phyloP scores from a whole-genome alignment of 2,797 vertebrate genomes.

The Acridotheres tristis region DNA sequence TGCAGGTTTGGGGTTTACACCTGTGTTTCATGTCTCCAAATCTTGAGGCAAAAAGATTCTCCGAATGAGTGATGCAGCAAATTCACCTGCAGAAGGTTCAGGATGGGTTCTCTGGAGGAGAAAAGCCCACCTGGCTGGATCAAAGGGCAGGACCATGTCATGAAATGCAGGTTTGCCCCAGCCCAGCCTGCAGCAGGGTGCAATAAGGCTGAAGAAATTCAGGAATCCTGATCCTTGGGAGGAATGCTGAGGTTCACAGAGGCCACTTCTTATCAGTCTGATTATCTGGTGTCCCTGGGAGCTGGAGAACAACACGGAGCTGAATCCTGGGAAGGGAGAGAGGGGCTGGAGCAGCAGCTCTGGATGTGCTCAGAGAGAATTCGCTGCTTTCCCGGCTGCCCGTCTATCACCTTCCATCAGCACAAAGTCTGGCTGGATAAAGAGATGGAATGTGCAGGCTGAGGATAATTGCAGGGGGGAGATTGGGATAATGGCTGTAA shows the following conservation, averaged over 20 bases:
- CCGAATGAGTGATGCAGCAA: not conserved
- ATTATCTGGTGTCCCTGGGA: not conserved
- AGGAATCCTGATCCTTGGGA: not conserved
- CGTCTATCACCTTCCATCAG: slow-evolving; percentile 37
- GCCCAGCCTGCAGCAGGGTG: not conserved
- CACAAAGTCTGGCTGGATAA: not conserved
- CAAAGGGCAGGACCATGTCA: accelerated
- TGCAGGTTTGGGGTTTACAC: not conserved
- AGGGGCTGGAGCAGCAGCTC: not conserved
- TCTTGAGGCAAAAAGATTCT: not conserved
- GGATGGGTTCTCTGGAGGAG: not conserved
- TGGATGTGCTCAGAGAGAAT: not conserved
- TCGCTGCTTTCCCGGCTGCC: not conserved
- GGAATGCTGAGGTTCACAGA: not conserved
- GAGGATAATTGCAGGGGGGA: slow-evolving; percentile 54
- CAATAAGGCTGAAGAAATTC: not conserved
- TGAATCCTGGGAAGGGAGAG: not conserved
- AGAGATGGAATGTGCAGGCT: slow-evolving; percentile 31
- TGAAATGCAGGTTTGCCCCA: not conserved
- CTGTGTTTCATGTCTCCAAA: not conserved
- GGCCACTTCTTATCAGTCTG: not conserved
- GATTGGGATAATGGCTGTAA: slow-evolving; percentile 56
- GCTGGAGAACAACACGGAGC: not conserved
- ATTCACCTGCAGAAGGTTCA: not conserved
- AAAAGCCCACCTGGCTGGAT: not conserved